Evolutionary conservation across 2,888 invertebrate species (phyloP).

Genomic region (Cheilosia impressa): DNA sequence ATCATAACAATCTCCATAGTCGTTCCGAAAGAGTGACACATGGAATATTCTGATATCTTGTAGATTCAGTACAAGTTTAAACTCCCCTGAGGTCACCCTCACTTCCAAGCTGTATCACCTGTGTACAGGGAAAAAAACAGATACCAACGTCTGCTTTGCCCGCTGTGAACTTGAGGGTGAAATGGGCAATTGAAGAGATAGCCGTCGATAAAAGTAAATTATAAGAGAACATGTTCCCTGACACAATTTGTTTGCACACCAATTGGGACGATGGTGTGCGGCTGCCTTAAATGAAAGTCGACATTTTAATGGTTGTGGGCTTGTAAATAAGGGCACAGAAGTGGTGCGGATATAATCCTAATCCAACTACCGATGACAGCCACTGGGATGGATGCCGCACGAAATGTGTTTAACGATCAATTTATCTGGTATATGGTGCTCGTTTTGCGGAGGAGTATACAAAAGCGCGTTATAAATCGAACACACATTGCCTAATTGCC

Average conservation of each 20-base stretch:
- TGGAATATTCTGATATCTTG: conserved; percentile 25
- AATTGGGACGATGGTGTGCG: conserved; percentile 22
- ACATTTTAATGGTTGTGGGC: conserved; percentile 62
- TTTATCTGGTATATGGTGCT: conserved; percentile 31
- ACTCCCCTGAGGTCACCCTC: conserved; percentile 29
- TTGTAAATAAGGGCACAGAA: conserved; percentile 34
- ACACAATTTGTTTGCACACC: conserved; percentile 37
- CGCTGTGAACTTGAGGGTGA: conserved; percentile 27
- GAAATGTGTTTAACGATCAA: conserved; percentile 66
- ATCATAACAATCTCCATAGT: conserved; percentile 61
- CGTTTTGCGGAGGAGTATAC: not conserved
- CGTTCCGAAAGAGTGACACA: conserved; percentile 40
- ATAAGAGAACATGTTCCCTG: conserved; percentile 39
- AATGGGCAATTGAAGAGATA: conserved; percentile 59
- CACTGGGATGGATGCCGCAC: conserved; percentile 22
- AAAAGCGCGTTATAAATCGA: conserved; percentile 55
- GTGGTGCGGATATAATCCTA: conserved; percentile 42
- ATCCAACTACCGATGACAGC: conserved; percentile 53
- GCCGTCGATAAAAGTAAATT: conserved; percentile 56
- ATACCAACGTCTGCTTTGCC: not conserved
- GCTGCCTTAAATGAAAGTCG: conserved; percentile 42
- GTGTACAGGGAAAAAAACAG: not conserved
- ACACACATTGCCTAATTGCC: conserved; percentile 43
- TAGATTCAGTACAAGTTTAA: conserved; percentile 55
- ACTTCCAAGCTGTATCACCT: conserved; percentile 22